Conservation (phyloP, 2,113 vertebrate genomes). For the Eolophus roseicapilla region DNA sequence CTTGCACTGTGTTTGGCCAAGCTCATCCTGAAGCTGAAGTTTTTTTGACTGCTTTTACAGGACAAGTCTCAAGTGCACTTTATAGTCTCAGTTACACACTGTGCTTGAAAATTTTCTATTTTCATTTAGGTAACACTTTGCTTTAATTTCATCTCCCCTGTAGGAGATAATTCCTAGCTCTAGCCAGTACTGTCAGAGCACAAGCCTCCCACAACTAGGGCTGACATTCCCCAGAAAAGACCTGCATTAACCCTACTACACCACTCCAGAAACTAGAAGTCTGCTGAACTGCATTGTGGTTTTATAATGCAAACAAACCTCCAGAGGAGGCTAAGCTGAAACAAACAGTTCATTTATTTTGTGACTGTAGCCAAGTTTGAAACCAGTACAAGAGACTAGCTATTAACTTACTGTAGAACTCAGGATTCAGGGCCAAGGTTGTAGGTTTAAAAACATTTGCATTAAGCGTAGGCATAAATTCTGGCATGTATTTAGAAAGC, state of each 20-base stretch:
- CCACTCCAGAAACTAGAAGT: not conserved
- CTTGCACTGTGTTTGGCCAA: not conserved
- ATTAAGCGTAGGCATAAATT: not conserved
- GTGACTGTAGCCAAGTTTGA: constrained; percentile 26
- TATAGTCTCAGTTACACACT: not conserved
- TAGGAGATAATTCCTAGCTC: not conserved
- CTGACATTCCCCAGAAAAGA: not conserved
- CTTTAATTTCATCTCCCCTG: not conserved
- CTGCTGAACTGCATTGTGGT: not conserved
- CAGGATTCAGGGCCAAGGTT: not conserved
- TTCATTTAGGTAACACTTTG: not conserved
- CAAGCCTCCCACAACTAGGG: not conserved
- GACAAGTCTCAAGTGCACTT: not conserved
- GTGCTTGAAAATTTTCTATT: not conserved
- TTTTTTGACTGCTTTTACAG: not conserved
- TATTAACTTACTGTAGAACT: not conserved
- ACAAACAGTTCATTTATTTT: constrained; percentile 54
- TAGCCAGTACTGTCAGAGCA: not conserved
- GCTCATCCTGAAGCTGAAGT: not conserved
- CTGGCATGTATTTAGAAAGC: not conserved
- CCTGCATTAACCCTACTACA: not conserved
- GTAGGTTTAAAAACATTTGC: constrained; percentile 9
- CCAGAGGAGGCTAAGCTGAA: constrained; percentile 16
- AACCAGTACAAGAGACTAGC: not conserved
- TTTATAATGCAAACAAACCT: constrained; percentile 41